Evolutionary conservation across 2,888 invertebrate species (phyloP), one percentile per base, ranked within the genome.

Genomic region (Nephrotoma appendiculata): DNA sequence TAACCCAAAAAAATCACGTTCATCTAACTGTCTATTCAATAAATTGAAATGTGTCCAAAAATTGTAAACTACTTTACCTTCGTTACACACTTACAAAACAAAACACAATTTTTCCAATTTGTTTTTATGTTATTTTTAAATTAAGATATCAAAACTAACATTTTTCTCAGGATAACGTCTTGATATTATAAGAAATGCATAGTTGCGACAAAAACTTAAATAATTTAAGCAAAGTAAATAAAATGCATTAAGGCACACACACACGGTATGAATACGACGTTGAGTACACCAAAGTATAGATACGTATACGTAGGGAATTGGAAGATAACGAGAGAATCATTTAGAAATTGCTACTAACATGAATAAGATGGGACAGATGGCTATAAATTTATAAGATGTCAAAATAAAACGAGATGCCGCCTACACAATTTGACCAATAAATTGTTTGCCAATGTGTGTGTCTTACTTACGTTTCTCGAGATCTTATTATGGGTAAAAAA

Each of bases 351-450:
- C 1, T 19, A 71, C 71, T 57, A 71, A 71, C 52, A 71, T 31
- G 71, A 71, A 71, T 71, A 71, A 71, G 71, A 71, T 42, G 84
- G 15, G 84, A 43, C 88, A 89, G 89, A 88, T 88, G 89, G 88
- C 88, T 88, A 88, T 89, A 89, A 89, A 89, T 89, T 88, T 88
- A 88, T 87, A 87, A 88, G 87, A 89, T 88, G 89, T 89, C 89
- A 89, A 89, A 89, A 89, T 89, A 89, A 88, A 89, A 71, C 19
- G 71, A 6, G 88, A 88, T 88, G 88, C 89, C 89, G 89, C 88
- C 88, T 88, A 88, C 89, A 88, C 88, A 31, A 71, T 88, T 88
- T 89, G 89, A 88, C 88, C 89, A 89, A 89, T 89, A 88, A 89
- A 88, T 88, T 84, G 42, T 42, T n/a, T 84, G 31, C 71, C 19